These are phyloP conservation scores for Lamellibrachia satsuma DNA, from an alignment of 2,888 invertebrate genomes.

Conservation along the genomic window DNA sequence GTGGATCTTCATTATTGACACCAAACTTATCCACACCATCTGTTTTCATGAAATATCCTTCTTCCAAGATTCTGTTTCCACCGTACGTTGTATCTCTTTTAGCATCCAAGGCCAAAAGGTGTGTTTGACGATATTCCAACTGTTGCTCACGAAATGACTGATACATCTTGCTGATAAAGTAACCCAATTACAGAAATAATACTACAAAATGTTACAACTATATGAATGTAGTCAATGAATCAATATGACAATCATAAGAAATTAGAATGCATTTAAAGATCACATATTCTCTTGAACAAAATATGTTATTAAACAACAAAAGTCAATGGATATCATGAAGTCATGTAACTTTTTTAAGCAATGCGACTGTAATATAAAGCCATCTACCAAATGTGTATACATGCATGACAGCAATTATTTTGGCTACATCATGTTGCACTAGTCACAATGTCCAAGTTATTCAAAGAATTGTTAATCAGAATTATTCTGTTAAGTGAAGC, in stretches of 20 bases:
- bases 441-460: neutral
- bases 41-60: neutral
- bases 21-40: neutral
- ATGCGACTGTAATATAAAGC: neutral
- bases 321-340: too few species aligned
- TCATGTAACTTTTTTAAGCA: neutral
- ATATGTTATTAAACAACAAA: neutral
- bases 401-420: neutral
- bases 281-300: neutral
- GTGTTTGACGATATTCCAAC: neutral
- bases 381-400: neutral
- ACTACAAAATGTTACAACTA: neutral
- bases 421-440: neutral
- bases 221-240: neutral
- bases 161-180: constrained; percentile 5
- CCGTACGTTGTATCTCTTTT: neutral
- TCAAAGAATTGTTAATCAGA: neutral
- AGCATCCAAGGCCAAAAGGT: neutral
- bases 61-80: neutral
- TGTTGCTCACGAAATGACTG: neutral
- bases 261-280: neutral
- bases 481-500: neutral
- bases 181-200: neutral
- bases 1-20: neutral
- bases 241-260: neutral